Evolutionary conservation across 2,797 vertebrate genomes (phyloP), one percentile per base, ranked within the genome.

Genomic region (Muscicapa striata): DNA sequence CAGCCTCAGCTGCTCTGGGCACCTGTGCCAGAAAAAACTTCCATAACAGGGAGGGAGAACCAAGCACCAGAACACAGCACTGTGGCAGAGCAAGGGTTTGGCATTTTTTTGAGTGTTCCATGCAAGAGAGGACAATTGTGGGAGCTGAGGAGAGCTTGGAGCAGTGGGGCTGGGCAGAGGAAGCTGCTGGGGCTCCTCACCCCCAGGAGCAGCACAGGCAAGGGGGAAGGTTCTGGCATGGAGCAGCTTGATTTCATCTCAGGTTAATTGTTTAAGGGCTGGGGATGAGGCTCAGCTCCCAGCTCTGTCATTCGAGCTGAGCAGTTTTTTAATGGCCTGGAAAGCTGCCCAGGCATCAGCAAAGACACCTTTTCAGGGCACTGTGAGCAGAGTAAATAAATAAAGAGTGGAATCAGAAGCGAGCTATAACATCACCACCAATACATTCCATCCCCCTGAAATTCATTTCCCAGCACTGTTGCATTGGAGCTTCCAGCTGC

Each of bases 311-410:
- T 88, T 38, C 9, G 91, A 96, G 91, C 90, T n/a, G 91, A 66
- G 43, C 43, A 70, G 92, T 75, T 94, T 73, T 79, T 58, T 94
- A 90, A 94, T 34, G 62, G 91, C 51, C 80, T 96, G 95, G 87
- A 90, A 86, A 54, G 73, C 85, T 36, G 94, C 94, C 95, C 55
- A 0, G 76, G 72, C 36, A 32, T 49, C 27, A 81, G 87, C 85
- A 94, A 46, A 81, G 87, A 84, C 74, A 87, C 73, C 83, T 90
- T 78, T 36, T 15, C 83, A 84, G 91, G 83, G 66, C 74, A 62
- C 62, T 24, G 66, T 0, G 19, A 93, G 88, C 34, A 1, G 46
- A 69, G 64, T 89, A 93, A 95, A 96, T 91, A 87, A 91, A 94
- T 79, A 89, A 93, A 91, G 90, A 95, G 66, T 7, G 13, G 83